Conservation (phyloP, 2,888 invertebrate species). For the Dioctria linearis region DNA sequence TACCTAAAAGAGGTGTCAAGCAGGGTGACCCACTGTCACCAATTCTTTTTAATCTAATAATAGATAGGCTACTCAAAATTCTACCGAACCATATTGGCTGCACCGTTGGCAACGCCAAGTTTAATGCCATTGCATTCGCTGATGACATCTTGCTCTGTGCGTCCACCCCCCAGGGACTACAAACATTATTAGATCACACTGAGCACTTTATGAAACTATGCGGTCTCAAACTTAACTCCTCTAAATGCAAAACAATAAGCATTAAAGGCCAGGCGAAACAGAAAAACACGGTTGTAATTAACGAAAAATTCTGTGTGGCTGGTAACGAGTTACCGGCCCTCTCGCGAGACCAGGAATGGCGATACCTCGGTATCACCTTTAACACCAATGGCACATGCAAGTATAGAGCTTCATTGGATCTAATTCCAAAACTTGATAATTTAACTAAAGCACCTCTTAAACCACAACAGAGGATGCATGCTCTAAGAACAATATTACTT, state of each 20-base stretch:
- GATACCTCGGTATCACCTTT: neutral
- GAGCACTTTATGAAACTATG: neutral
- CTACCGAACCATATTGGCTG: neutral
- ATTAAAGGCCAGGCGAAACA: constrained; percentile 8
- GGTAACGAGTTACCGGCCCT: neutral
- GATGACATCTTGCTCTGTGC: constrained; percentile 1
- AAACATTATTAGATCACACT: neutral
- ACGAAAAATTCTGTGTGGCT: neutral
- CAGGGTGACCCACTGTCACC: constrained; percentile 3
- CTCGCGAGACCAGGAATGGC: neutral
- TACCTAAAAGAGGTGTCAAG: neutral
- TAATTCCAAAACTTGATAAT: neutral
- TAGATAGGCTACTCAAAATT: neutral
- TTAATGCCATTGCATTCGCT: neutral
- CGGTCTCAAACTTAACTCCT: neutral
- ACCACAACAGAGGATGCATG: neutral
- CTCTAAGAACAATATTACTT: neutral
- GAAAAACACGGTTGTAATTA: neutral
- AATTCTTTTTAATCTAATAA: neutral
- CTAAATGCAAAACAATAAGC: neutral
- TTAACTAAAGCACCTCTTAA: neutral
- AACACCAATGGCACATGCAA: neutral
- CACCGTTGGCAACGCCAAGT: neutral
- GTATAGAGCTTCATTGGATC: neutral
- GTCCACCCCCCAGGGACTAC: neutral